Evolutionary conservation across 2,888 invertebrate species (phyloP), one percentile per base, ranked within the genome.

Genomic region (Chelonus formosanus): DNA sequence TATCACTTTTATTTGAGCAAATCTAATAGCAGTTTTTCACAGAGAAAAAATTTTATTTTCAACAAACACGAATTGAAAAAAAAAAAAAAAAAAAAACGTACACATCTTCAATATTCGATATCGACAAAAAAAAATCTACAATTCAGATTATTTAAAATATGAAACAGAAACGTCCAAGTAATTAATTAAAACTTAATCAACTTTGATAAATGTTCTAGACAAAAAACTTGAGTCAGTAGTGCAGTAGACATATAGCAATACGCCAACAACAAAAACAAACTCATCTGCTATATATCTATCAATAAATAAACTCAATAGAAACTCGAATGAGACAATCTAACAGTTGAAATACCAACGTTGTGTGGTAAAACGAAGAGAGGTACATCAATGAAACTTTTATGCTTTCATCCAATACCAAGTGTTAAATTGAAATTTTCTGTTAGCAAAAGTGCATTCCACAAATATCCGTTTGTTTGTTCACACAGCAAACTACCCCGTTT

Each of bases 401-500:
- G 52, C 32, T 52, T 52, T 52, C 52, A 52, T 52, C 52, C 32
- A 52, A 52, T 52, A 52, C 52, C 31, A 31, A 34, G 34, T 52
- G 31, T 52, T 32, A 52, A 52, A 52, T 52, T 57, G 43, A 44
- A 57, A 40, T 40, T 43, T 43, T 40, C 43, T 31, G 35, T 36
- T 34, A 35, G 40, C 40, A 43, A 52, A 44, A 44, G 40, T 32
- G 52, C 40, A 53, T 52, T 61, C 36, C 53, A 52, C 53, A 52
- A 61, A 61, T 61, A 61, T 53, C 45, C 32, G 36, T 43, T 44
- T 66, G 66, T 62, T 66, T 66, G 66, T 62, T 61, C 52, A 62
- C 66, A 52, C 48, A 66, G 66, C 56, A 61, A 61, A 66, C 56
- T 62, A 50, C 57, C 20, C 56, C n/a, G 61, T 61, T 61, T 61